These are phyloP conservation scores for Aphidius gifuensis DNA, from an alignment of 1,140 invertebrate species.

Conservation along the genomic window DNA sequence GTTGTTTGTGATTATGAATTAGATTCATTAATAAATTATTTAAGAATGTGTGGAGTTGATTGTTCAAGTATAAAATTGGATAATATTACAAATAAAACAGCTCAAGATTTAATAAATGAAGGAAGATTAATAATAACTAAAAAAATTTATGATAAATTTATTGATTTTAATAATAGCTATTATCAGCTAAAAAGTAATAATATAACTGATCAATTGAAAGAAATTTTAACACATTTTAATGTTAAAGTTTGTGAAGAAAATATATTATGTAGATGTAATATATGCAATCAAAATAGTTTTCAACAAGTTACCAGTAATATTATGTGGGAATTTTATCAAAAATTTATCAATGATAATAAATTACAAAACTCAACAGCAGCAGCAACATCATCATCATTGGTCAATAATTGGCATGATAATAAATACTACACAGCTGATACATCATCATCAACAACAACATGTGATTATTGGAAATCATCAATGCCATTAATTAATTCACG, in stretches of 20 bases:
- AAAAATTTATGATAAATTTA: constrained; percentile 50
- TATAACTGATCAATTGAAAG: constrained; percentile 57
- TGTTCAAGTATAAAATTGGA: constrained; percentile 56
- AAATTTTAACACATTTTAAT: constrained; percentile 64
- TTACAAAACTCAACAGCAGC: too few relatives aligned
- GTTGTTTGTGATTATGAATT: constrained; percentile 61
- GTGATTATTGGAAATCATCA: too few relatives aligned
- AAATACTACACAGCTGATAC: too few relatives aligned
- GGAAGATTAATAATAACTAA: constrained; percentile 60
- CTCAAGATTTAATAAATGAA: constrained; percentile 54
- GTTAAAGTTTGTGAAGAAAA: constrained; percentile 59
- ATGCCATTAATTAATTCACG: background rate
- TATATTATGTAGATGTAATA: constrained; percentile 67
- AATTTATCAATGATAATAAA: too few relatives aligned
- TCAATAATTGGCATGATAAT: too few relatives aligned
- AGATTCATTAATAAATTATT: constrained; percentile 57
- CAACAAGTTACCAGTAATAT: constrained; percentile 49
- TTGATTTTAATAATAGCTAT: constrained; percentile 48
- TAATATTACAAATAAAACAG: constrained; percentile 54
- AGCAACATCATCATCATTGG: too few relatives aligned
- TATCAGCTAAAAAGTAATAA: constrained; percentile 52
- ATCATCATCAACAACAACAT: too few relatives aligned
- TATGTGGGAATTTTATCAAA: constrained; percentile 37
- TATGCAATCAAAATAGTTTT: constrained; percentile 63
- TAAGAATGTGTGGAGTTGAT: constrained; percentile 68